Evolutionary conservation across 2,888 invertebrate species (phyloP), one percentile per base, ranked within the genome.

Genomic region (Meliscaeva auricollis): DNA sequence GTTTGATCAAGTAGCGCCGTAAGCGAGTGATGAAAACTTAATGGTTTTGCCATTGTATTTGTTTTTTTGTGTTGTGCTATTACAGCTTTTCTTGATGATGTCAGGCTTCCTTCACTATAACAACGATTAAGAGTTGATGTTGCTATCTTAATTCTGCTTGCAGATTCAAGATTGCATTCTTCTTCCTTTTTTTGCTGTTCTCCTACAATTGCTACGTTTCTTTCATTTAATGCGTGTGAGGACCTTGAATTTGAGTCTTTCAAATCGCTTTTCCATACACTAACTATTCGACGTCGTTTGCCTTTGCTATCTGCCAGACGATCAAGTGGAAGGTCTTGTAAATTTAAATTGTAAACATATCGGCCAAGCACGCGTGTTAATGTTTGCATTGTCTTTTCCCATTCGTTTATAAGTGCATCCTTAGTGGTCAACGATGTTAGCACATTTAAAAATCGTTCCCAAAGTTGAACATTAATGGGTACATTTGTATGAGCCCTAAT

Each of bases 341-440:
- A 93, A 93, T 99, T 99, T 87, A 99, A 93, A 88, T 96, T 96
- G 91, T 99, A 99, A 22, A 99, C 98, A 91, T 99, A 98, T 17
- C 98, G 95, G 0, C 98, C 98, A 77, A 99, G 93, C 44, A 99
- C 98, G 85, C 98, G 94, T 0, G 99, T 99, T 88, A 99, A 92
- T 0, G 98, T 99, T 90, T 98, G 98, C 95, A 99, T 95, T n/a
- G 98, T 98, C 95, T 98, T 98, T 95, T 97, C 97, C 98, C 98
- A 99, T 91, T 99, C 98, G 87, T 96, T 96, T 85, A 99, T 96
- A 11, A 99, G 94, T 90, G 98, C 98, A 90, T 98, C 98, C 96
- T 98, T 98, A 88, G 96, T 96, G 0, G 98, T 98, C 6, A 99
- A 94, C 1, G 97, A 95, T 0, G 96, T 96, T 17, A 99, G 93